Evolutionary conservation across 2,888 invertebrate species (phyloP).

Genomic region (Nycteola revayana): DNA sequence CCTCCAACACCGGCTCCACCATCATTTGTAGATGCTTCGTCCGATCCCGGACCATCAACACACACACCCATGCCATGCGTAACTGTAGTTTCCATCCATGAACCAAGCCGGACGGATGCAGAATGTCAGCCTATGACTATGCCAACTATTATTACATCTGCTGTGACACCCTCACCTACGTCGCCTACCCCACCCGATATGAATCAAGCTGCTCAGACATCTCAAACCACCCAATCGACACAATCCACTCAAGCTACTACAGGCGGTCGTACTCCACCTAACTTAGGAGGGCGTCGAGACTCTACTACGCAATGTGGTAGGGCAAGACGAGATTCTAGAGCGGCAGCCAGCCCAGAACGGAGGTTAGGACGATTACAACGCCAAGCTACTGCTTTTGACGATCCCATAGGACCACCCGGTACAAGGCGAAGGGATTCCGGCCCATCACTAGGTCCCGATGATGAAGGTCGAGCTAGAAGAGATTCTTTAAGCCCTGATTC

Average conservation of each 20-base stretch:
- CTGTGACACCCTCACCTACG: constrained; percentile 91
- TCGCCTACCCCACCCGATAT: constrained; percentile 83
- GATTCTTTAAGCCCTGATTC: constrained; percentile 96
- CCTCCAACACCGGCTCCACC: constrained; percentile 69
- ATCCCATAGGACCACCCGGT: constrained; percentile 88
- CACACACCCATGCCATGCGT: constrained; percentile 68
- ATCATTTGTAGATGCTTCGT: constrained; percentile 82
- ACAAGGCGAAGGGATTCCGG: constrained; percentile 89
- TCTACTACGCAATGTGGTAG: constrained; percentile 92
- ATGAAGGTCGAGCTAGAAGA: constrained; percentile 88
- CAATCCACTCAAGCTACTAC: constrained; percentile 56
- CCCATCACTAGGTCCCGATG: constrained; percentile 92
- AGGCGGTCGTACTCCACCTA: constrained; percentile 66
- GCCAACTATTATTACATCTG: constrained; percentile 92
- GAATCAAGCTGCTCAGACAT: constrained; percentile 51
- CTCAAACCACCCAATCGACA: constrained; percentile 46
- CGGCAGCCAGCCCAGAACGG: constrained; percentile 85
- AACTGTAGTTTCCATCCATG: constrained; percentile 70
- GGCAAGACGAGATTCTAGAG: constrained; percentile 85
- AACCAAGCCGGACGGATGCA: constrained; percentile 82
- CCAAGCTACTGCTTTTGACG: constrained; percentile 95
- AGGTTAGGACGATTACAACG: constrained; percentile 88
- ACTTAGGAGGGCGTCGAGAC: constrained; percentile 85
- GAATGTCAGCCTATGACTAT: constrained; percentile 83
- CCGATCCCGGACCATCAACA: constrained; percentile 84